Conservation (phyloP, 1,140 invertebrate genomes). For the Macrostomum lignano region DNA sequence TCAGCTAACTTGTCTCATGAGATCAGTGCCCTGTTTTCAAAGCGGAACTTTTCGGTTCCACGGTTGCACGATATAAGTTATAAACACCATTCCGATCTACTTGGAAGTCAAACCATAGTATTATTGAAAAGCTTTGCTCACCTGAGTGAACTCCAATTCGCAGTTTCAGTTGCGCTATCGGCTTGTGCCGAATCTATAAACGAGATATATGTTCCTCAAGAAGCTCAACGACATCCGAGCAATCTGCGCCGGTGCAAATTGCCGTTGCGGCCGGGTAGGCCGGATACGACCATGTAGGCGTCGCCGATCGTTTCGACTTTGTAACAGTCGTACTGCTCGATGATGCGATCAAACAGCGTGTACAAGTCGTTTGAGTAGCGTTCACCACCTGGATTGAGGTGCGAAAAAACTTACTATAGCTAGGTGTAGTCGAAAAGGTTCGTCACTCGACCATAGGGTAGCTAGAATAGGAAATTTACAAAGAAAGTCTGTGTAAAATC, state of each 20-base stretch:
- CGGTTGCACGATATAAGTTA: no score
- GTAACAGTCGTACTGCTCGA: slow-evolving; percentile 85
- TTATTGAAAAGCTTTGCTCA: slow-evolving; percentile 14
- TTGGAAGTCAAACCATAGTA: no score
- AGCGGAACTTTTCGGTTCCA: no score
- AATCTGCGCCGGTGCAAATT: slow-evolving; percentile 34
- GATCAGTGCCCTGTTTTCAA: no score
- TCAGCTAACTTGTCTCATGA: no score
- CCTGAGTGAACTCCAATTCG: slow-evolving; percentile 79
- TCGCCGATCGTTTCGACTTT: slow-evolving; percentile 93
- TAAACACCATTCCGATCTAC: no score
- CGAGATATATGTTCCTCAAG: slow-evolving; percentile 47
- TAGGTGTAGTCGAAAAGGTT: no score
- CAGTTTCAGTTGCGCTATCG: slow-evolving; percentile 50
- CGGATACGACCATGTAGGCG: slow-evolving; percentile 56
- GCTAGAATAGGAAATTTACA: no score
- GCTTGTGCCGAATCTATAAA: slow-evolving; percentile 32
- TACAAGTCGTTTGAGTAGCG: slow-evolving; percentile 78
- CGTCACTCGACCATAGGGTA: no score
- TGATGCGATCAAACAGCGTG: slow-evolving; percentile 75
- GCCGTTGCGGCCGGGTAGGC: slow-evolving; percentile 33
- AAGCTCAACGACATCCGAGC: slow-evolving; percentile 57
- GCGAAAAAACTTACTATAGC: no score
- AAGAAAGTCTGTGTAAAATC: no score
- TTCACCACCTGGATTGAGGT: slow-evolving; percentile 84